A percentile compares a stretch with the other conserved stretches of the same genome.
phyloP scores from a whole-genome alignment of 1,140 invertebrate species.

The Cardiocondyla obscurior region DNA sequence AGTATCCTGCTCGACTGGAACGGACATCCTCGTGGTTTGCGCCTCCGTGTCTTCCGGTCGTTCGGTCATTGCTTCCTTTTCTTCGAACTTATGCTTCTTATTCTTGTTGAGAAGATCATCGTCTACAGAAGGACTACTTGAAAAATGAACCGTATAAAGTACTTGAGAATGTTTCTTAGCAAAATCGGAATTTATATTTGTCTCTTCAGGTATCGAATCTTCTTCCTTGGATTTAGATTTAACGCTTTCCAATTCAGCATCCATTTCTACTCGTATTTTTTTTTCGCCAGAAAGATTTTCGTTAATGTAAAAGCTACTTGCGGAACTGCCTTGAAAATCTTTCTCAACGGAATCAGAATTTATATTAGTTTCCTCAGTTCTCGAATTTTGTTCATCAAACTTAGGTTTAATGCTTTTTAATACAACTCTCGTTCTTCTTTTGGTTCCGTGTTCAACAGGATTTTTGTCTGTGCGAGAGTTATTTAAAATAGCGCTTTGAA shows the following conservation, averaged over 20 bases:
- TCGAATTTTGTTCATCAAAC: neutral
- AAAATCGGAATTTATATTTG: neutral
- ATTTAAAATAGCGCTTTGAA: neutral
- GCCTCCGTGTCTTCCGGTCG: neutral
- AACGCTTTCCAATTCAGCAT: neutral
- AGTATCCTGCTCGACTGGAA: slow-evolving; percentile 38
- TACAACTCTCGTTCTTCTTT: neutral
- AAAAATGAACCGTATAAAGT: neutral
- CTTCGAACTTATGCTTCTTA: neutral
- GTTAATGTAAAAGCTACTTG: neutral
- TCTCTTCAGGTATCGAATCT: neutral
- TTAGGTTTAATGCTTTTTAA: neutral
- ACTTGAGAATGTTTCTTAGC: neutral
- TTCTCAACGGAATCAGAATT: neutral
- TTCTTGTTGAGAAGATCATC: neutral
- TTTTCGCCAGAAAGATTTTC: neutral
- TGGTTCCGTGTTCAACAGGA: neutral
- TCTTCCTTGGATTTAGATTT: neutral
- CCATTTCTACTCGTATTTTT: neutral
- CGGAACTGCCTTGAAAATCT: neutral
- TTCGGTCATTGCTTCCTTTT: neutral
- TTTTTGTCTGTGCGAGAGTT: neutral
- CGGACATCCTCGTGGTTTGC: neutral
- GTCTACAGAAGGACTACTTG: neutral
- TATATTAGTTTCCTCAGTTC: neutral